Conservation (phyloP, 2,888 invertebrate species). For the Amphipoea oculea region DNA sequence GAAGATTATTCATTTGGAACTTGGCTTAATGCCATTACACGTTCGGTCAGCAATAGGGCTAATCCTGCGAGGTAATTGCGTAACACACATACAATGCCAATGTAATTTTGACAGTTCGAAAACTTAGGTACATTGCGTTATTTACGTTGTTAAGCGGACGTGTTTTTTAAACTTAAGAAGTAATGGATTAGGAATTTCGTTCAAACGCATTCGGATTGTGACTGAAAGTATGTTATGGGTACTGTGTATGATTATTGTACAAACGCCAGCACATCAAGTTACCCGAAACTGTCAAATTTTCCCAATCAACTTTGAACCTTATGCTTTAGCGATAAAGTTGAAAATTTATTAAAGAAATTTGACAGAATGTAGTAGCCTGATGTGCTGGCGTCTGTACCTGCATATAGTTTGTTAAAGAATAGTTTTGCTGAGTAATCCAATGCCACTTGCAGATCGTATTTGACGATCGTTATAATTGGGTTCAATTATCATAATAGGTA, state of each 20-base stretch:
- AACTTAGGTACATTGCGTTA: background rate
- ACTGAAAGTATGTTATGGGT: background rate
- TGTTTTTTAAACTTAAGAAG: background rate
- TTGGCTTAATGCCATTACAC: background rate
- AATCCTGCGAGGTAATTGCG: background rate
- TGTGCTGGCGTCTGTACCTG: too few species aligned
- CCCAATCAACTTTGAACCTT: too few species aligned
- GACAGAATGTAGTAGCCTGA: too few species aligned
- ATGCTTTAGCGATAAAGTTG: too few species aligned
- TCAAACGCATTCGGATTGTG: background rate
- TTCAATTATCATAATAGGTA: conserved; percentile 16
- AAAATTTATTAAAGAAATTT: too few species aligned
- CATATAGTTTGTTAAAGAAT: background rate
- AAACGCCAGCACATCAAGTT: too few species aligned
- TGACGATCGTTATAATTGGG: conserved; percentile 12
- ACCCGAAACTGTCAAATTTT: too few species aligned
- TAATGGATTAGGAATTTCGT: too few species aligned
- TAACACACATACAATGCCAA: background rate
- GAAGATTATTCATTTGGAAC: background rate
- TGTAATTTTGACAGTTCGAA: background rate
- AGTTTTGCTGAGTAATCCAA: background rate
- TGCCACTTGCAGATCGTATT: conserved; percentile 7
- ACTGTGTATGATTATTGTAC: background rate
- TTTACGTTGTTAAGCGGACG: background rate
- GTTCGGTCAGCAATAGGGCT: background rate